Evolutionary conservation across 1,140 invertebrate genomes (phyloP), one percentile per base, ranked within the genome.

Genomic region (Euwallacea fornicatus): DNA sequence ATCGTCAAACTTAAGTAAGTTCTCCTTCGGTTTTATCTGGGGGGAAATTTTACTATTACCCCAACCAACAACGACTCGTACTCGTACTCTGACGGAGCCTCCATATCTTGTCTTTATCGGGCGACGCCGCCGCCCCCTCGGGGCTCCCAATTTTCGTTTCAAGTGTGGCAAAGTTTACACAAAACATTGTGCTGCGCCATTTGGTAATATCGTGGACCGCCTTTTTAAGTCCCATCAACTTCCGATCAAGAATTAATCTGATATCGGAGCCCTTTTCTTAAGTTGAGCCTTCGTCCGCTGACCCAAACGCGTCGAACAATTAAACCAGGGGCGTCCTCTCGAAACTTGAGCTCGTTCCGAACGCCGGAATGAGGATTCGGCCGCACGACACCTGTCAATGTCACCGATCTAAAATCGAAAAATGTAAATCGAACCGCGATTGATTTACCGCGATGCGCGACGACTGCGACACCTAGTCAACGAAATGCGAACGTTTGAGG

Each of bases 231-330:
- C 44, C 66, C 66, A 68, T 68, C 60, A 60, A 68, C 7, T 46
- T 68, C 15, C 16, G 66, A 68, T 68, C 66, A 53, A 61, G 55
- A 43, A 68, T 68, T 68, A 68, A 68, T 68, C 50, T 68, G 66
- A 68, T 68, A 68, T 68, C 66, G 42, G 44, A 61, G 13, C 66
- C 44, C 13, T 13, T 68, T 68, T 68, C 64, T 68, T 68, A 60
- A 60, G 55, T 66, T 66, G 7, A 10, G 15, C 66, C 55, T n/a
- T 41, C 55, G 46, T 61, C 47, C 42, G 58, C 42, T 59, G 44
- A 60, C 21, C 50, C 50, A 44, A 41, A 44, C 55, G 66, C 43
- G 66, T 41, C 33, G 10, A 47, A 56, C 33, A 50, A 68, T 41
- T 60, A 15, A 41, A 63, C 8, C 7, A 50, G 21, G 10, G 44